Evolutionary conservation across 1,140 invertebrate genomes (phyloP).

Genomic region (Zaprionus taronus): DNA sequence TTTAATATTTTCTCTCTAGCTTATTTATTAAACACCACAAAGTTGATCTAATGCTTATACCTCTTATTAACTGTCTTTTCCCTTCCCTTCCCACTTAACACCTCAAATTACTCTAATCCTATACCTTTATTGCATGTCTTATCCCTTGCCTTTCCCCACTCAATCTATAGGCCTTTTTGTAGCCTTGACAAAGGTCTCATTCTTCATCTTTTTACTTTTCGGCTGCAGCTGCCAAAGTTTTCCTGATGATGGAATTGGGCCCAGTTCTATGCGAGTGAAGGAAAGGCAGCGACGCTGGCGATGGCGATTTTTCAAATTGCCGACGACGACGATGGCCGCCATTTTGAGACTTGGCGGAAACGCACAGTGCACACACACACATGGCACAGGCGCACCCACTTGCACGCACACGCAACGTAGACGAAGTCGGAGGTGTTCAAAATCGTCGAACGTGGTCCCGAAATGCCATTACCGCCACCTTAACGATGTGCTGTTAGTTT

Average conservation of each 20-base stretch:
- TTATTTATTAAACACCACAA: background rate
- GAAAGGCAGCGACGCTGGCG: background rate
- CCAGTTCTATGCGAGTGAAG: background rate
- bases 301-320: slow-evolving; percentile 64
- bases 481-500: slow-evolving; percentile 67
- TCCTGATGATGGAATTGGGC: slow-evolving; percentile 29
- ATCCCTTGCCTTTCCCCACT: too few species aligned
- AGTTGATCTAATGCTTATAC: background rate
- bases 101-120: too few species aligned
- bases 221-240: slow-evolving; percentile 35
- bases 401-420: slow-evolving; percentile 12
- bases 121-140: too few species aligned
- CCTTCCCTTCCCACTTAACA: too few species aligned
- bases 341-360: slow-evolving; percentile 81
- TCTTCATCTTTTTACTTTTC: slow-evolving; percentile 61
- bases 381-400: slow-evolving; percentile 44
- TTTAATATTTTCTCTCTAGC: background rate
- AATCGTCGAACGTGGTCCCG: slow-evolving; percentile 76
- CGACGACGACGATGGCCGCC: slow-evolving; percentile 56
- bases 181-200: too few species aligned
- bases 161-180: too few species aligned
- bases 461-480: slow-evolving; percentile 82
- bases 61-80: background rate
- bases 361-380: slow-evolving; percentile 46
- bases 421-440: slow-evolving; percentile 66